A percentile compares a stretch with the other conserved stretches of the same genome.
These are phyloP conservation scores for Melolontha melolontha DNA, from an alignment of 2,888 invertebrate species.

Conservation along the genomic window DNA sequence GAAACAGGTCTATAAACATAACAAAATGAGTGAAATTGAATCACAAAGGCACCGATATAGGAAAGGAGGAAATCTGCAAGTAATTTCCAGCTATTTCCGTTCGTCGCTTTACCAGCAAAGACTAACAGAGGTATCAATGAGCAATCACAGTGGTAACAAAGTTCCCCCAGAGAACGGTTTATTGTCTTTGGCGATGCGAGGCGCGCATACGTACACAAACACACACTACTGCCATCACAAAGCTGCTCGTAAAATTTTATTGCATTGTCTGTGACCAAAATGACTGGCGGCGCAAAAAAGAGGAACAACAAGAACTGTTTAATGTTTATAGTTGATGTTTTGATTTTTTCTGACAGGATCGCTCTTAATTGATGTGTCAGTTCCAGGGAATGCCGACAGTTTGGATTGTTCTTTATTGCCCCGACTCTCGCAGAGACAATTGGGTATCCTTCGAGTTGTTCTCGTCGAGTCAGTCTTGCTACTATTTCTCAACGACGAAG, in stretches of 20 bases:
- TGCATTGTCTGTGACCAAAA: constrained; percentile 60
- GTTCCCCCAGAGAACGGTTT: constrained; percentile 46
- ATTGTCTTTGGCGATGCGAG: constrained; percentile 48
- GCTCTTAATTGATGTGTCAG: constrained; percentile 62
- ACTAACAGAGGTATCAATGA: constrained; percentile 42
- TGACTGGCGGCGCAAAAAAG: constrained; percentile 58
- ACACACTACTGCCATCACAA: constrained; percentile 43
- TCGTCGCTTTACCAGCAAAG: constrained; percentile 15
- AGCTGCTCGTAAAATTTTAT: constrained; percentile 62
- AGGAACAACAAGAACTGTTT: constrained; percentile 55
- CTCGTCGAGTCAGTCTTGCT: no score
- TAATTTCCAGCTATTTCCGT: constrained; percentile 43
- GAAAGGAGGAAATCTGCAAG: constrained; percentile 37
- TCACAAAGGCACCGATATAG: constrained; percentile 17
- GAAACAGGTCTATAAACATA: no score
- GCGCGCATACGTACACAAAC: constrained; percentile 24
- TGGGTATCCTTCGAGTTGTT: constrained; percentile 31
- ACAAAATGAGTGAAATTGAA: background rate
- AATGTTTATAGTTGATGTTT: constrained; percentile 61
- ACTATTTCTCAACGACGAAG: constrained; percentile 9
- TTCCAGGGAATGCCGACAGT: constrained; percentile 61
- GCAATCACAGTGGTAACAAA: constrained; percentile 45
- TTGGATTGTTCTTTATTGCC: constrained; percentile 58
- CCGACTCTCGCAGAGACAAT: constrained; percentile 41
- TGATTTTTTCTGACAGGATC: constrained; percentile 61